Conservation (phyloP, 2,797 vertebrate genomes). For the Sebastes glaucus region DNA sequence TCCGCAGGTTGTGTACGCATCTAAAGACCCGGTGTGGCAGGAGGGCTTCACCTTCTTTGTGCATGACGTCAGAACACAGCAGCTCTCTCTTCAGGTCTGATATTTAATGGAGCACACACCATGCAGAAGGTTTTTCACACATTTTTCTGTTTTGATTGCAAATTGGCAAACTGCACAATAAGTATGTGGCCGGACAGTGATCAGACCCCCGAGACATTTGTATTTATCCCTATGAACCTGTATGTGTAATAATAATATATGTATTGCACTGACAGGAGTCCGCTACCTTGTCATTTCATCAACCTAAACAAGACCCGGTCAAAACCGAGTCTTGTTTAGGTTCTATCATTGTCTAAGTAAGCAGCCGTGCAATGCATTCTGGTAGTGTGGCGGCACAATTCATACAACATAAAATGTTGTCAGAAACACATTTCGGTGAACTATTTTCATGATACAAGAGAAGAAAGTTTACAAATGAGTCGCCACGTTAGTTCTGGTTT, state of each 20-base stretch:
- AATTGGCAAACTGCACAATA: not conserved
- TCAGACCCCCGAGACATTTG: not conserved
- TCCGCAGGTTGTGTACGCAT: constrained; percentile 84
- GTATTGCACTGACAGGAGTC: not conserved
- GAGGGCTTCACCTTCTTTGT: constrained; percentile 96
- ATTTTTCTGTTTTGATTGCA: not conserved
- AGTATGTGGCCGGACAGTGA: not conserved
- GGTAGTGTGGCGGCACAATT: no score
- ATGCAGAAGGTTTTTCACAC: not conserved
- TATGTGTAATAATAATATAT: no score
- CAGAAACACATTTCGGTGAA: no score
- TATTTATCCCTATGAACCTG: not conserved
- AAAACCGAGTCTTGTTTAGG: no score
- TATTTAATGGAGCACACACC: not conserved
- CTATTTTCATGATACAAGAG: no score
- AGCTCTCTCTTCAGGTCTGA: constrained; percentile 87
- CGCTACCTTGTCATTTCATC: not conserved
- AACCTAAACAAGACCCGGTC: not conserved
- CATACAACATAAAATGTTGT: no score
- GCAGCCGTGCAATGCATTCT: no score
- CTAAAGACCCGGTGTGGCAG: constrained; percentile 91
- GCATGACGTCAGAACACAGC: constrained; percentile 82
- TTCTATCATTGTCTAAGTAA: no score
- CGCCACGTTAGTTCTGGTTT: no score
- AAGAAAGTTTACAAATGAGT: no score